Evolutionary conservation across 2,888 invertebrate genomes (phyloP), one percentile per base, ranked within the genome.

Genomic region (Trachelus tabidus): DNA sequence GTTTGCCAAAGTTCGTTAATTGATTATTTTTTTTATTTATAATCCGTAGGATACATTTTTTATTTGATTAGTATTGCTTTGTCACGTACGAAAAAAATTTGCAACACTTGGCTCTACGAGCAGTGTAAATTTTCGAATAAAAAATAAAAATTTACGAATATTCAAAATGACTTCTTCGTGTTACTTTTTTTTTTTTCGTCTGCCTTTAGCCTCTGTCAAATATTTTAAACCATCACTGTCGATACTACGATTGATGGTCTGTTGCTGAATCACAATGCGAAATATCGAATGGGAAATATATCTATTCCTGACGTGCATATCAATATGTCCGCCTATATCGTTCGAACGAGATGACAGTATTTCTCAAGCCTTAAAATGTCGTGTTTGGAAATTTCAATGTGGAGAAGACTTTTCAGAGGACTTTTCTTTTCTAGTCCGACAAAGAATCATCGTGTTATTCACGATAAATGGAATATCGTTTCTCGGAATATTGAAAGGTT

Each of bases 231-330:
- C 71, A 15, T 71, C 71, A 15, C 71, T 23, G 33, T 31, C 15
- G 33, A 34, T 71, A 33, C 31, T 34, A 71, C 31, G 33, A 71
- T 71, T 71, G 71, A 71, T 71, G 31, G 71, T 31, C 71, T 71
- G 12, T 31, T 34, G 12, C 12, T 71, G 71, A 71, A 71, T 71
- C 71, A 34, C 71, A 71, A 71, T 31, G 23, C 71, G 71, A 71
- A 71, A 31, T 71, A 71, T 31, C 71, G 31, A 71, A 71, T 71
- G 71, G 12, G 71, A 71, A 71, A 71, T 71, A 71, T 71, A 71
- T 71, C 31, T 71, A 33, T 34, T 71, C 71, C 31, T 71, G 71
- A 71, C 71, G 71, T 31, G 71, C 31, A 71, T 71, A 71, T 30
- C 71, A 71, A 71, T 71, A 31, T 34, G 71, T 34, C 31, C 12